These are phyloP conservation scores for Quadroppia sp. DNA, from an alignment of 2,888 invertebrate species.

Conservation along the genomic window DNA sequence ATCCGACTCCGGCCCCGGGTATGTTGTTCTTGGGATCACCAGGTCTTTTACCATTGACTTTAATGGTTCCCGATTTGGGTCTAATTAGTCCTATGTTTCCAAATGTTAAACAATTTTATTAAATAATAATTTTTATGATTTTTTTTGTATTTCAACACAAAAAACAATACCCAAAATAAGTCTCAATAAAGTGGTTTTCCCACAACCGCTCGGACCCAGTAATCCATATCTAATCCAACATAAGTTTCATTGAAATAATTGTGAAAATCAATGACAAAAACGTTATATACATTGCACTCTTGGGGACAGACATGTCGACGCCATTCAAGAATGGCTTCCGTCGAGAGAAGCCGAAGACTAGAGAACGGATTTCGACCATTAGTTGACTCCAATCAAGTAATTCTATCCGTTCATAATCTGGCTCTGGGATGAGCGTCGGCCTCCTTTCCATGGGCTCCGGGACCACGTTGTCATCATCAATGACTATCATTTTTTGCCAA, in stretches of 20 bases:
- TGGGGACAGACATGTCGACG: neutral
- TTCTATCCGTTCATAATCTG: neutral
- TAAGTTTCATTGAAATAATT: neutral
- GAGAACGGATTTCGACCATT: neutral
- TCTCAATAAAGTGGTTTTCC: constrained; percentile 85
- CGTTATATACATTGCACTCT: constrained; percentile 9
- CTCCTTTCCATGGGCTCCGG: neutral
- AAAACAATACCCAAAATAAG: constrained; percentile 64
- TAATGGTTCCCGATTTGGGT: constrained; percentile 79
- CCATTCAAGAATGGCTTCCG: neutral
- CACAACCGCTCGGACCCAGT: constrained; percentile 75
- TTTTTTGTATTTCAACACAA: no score
- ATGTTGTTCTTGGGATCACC: constrained; percentile 82
- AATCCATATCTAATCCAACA: constrained; percentile 8
- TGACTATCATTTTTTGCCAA: no score
- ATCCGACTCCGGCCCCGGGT: constrained; percentile 90
- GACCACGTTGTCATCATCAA: no score
- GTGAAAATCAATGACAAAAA: neutral
- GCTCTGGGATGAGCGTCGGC: neutral
- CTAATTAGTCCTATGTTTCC: constrained; percentile 73
- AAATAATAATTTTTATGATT: neutral
- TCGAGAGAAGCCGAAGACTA: neutral
- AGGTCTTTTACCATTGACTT: constrained; percentile 82
- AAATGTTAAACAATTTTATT: neutral
- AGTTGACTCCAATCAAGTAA: neutral